Evolutionary conservation across 2,797 vertebrate species (phyloP).

Genomic region (Avahi laniger): DNA sequence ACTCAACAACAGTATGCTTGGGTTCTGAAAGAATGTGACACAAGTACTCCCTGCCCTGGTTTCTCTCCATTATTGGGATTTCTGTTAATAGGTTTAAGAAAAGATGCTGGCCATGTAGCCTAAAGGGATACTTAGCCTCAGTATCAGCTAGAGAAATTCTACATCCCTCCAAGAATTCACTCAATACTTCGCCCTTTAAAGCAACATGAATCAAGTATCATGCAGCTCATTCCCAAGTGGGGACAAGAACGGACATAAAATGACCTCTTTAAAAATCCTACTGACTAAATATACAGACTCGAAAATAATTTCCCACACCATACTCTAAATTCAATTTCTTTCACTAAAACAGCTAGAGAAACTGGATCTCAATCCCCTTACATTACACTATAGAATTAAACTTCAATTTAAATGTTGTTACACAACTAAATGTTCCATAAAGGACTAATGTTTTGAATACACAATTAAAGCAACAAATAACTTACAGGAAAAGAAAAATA

Average conservation of each 20-base stretch:
- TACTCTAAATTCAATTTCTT: constrained; percentile 55
- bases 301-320: constrained; percentile 45
- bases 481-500: background rate
- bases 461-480: background rate
- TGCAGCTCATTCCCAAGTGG: background rate
- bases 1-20: background rate
- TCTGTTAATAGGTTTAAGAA: background rate
- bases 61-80: background rate
- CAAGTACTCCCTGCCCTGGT: background rate
- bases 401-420: constrained; percentile 27
- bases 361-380: constrained; percentile 31
- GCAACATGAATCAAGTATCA: background rate
- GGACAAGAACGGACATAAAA: background rate
- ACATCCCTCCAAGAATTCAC: background rate
- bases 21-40: background rate
- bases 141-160: constrained; percentile 10
- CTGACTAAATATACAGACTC: constrained; percentile 21
- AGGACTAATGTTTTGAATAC: background rate
- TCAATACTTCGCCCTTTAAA: constrained; percentile 8
- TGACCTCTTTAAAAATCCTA: constrained; percentile 18
- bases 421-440: constrained; percentile 28
- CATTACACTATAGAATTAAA: constrained; percentile 38
- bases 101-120: constrained; percentile 30
- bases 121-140: constrained; percentile 21
- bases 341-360: constrained; percentile 45